Base-by-base conservation (phyloP, 2,888 invertebrate genomes). In the Neocrepidodera transversa region DNA sequence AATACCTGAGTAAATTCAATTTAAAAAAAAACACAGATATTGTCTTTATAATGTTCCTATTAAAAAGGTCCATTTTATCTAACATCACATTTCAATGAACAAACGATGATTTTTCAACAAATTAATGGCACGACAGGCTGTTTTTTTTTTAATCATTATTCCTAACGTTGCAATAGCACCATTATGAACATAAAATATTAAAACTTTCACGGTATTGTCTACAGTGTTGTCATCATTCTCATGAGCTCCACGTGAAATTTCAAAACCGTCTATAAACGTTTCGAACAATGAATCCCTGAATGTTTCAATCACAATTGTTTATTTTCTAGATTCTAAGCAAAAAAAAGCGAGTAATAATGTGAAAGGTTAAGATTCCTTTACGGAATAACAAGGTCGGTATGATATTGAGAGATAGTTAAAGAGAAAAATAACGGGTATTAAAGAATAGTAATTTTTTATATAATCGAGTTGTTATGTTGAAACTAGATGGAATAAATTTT, bases 131-230 rank as follows among this genome's bases (percentile, higher is more conserved):
- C 42, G 18, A 42, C 42, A 42, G 11, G 8, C 8, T 18, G n/a
- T n/a, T n/a, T n/a, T n/a, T 18, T 38, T 18, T 16, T 6, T 18
- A 18, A 18, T 42, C 42, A 42, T 42, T 42, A 42, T 42, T 42
- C 11, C 11, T 42, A 18, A 42, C 16, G 17, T 18, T 17, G 42
- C 42, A 18, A 42, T 18, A 10, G 20, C 42, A 7, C n/a, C 10
- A 42, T 17, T 18, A 42, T 42, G 18, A 42, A 20, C 8, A 42
- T 17, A 17, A 18, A 42, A 18, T 42, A 42, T 42, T 42, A 18
- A 23, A 42, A 42, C 42, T 42, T 42, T 42, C 42, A 42, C 42
- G 18, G 18, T 42, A 42, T 42, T 42, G 42, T 42, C 18, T 42
- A 1, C 17, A 6, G 18, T 42, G 42, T 42, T 42, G 42, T 42